phyloP scores from a whole-genome alignment of 2,888 invertebrate genomes.

The Melipona beecheii region DNA sequence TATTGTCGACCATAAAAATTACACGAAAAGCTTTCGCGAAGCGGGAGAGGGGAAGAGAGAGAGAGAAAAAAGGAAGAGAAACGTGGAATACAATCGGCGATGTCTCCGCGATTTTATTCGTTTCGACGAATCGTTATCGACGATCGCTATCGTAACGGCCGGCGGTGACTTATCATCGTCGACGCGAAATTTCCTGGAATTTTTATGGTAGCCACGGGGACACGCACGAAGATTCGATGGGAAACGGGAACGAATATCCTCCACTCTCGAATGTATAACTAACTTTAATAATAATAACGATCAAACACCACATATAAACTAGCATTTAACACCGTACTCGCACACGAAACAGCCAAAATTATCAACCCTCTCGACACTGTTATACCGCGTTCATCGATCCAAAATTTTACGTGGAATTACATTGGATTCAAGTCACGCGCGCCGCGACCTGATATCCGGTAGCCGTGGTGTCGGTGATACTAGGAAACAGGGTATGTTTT shows the following conservation, averaged over 20 bases:
- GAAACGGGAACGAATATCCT: slow-evolving; percentile 47
- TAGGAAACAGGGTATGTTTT: slow-evolving; percentile 98
- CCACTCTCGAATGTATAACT: slow-evolving; percentile 52
- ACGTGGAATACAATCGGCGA: neutral
- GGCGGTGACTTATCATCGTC: neutral
- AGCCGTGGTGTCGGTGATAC: slow-evolving; percentile 86
- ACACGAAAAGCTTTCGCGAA: neutral
- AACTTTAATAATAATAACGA: slow-evolving; percentile 45
- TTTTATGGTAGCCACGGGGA: slow-evolving; percentile 40
- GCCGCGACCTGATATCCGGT: slow-evolving; percentile 70
- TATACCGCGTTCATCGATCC: slow-evolving; percentile 74
- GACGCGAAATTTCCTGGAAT: slow-evolving; percentile 14
- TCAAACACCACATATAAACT: slow-evolving; percentile 55
- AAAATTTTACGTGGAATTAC: slow-evolving; percentile 74
- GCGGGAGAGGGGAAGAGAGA: neutral
- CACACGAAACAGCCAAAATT: slow-evolving; percentile 63
- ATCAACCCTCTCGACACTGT: slow-evolving; percentile 73
- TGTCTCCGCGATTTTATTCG: slow-evolving; percentile 5
- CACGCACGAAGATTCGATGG: slow-evolving; percentile 55
- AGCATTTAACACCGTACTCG: slow-evolving; percentile 62
- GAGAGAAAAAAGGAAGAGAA: neutral
- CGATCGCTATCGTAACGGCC: neutral
- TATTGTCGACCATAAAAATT: slow-evolving; percentile 36
- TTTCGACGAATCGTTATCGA: neutral
- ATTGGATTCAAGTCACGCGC: slow-evolving; percentile 79